Percentiles rank a stretch among this genome's conserved stretches.
Evolutionary conservation across 92 coral and sea anemone species (phyloP).

Genomic region (Porites rus): DNA sequence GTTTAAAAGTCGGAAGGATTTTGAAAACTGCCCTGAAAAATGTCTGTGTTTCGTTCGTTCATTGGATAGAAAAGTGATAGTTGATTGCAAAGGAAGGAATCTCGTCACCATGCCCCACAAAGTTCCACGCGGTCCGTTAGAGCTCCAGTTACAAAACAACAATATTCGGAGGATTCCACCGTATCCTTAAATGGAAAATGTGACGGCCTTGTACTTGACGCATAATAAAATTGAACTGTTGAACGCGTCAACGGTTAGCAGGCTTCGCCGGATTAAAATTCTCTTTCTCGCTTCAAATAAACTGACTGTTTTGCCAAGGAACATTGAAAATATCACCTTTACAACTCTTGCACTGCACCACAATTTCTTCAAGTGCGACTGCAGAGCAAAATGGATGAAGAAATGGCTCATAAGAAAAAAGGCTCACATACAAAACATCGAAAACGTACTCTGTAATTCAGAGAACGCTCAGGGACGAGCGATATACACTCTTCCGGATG

Average conservation of each 20-base stretch:
- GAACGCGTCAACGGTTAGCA: conserved; percentile 41
- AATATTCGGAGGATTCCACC: conserved; percentile 54
- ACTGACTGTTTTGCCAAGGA: conserved; percentile 61
- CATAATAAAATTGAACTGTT: conserved; percentile 59
- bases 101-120: conserved; percentile 57
- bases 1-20: conserved; percentile 49
- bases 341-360: conserved; percentile 48
- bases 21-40: conserved; percentile 62
- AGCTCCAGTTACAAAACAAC: conserved; percentile 63
- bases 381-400: conserved; percentile 77
- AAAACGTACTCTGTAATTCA: conserved; percentile 67
- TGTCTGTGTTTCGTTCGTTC: conserved; percentile 67
- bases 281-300: conserved; percentile 72
- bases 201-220: conserved; percentile 66
- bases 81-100: conserved; percentile 57
- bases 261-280: conserved; percentile 39
- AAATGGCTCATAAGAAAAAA: conserved; percentile 59
- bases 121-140: conserved; percentile 68
- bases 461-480: conserved; percentile 62
- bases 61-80: conserved; percentile 44
- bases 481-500: conserved; percentile 41
- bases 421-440: conserved; percentile 32
- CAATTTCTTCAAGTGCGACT: conserved; percentile 80
- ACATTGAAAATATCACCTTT: conserved; percentile 43
- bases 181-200: conserved; percentile 55